Conservation (phyloP, 2,113 vertebrate genomes). For the Salvator merianae region DNA sequence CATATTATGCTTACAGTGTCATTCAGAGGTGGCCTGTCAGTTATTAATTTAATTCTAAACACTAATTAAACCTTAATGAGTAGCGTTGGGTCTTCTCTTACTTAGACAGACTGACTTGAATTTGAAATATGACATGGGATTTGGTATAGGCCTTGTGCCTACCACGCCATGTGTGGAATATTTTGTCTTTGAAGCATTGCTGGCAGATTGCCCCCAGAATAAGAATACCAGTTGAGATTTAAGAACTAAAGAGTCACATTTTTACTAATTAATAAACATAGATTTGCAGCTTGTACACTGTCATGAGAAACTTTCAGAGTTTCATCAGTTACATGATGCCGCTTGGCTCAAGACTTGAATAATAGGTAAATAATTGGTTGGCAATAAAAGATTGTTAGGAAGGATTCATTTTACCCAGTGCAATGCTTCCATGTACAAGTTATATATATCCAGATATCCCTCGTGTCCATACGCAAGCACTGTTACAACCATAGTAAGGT, state of each 20-base stretch:
- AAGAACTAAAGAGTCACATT: not conserved
- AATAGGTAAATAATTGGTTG: no score
- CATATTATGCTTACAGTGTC: not conserved
- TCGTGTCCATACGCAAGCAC: no score
- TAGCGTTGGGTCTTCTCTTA: not conserved
- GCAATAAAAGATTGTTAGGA: no score
- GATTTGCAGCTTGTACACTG: no score
- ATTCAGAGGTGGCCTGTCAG: not conserved
- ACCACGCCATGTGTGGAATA: not conserved
- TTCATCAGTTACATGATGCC: no score
- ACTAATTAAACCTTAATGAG: slow-evolving; percentile 1
- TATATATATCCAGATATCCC: no score
- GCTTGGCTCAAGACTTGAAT: no score
- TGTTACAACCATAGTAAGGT: no score
- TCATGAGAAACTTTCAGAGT: no score
- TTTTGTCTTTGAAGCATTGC: not conserved
- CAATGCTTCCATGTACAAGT: no score
- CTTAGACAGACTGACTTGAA: not conserved
- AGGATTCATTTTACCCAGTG: no score
- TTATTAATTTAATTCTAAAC: not conserved
- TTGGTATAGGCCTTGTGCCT: not conserved
- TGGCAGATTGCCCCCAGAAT: not conserved
- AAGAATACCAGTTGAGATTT: no score
- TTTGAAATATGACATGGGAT: not conserved
- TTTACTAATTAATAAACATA: not conserved